Evolutionary conservation across 2,888 invertebrate genomes (phyloP).

Genomic region (Pterostichus niger): DNA sequence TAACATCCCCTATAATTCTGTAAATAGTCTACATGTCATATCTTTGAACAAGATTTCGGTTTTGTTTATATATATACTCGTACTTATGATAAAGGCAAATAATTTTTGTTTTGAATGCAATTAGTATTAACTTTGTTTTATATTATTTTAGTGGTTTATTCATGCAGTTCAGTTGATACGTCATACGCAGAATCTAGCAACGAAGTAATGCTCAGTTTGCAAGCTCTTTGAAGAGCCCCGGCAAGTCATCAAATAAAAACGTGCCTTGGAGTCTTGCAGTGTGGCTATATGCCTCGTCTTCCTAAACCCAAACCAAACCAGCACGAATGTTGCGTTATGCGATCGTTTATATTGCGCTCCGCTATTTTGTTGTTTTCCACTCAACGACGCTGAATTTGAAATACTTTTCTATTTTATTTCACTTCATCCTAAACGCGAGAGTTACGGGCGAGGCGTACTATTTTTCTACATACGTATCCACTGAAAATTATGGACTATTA

Average conservation of each 20-base stretch:
- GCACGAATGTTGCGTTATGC: background rate
- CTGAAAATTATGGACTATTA: too few species aligned
- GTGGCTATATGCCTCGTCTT: background rate
- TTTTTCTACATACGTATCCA: background rate
- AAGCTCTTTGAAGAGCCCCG: constrained; percentile 5
- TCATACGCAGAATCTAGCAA: background rate
- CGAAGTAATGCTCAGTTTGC: background rate
- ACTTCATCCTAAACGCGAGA: too few species aligned
- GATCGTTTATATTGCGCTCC: too few species aligned
- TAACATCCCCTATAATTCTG: too few species aligned
- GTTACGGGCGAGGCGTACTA: too few species aligned
- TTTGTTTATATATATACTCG: background rate
- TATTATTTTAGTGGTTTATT: background rate
- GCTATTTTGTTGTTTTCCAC: too few species aligned
- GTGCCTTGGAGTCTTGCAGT: background rate
- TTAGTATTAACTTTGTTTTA: background rate
- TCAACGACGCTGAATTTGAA: too few species aligned
- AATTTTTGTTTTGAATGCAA: too few species aligned
- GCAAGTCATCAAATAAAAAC: constrained; percentile 14
- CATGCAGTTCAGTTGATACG: background rate
- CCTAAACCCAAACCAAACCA: background rate
- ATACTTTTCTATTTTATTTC: too few species aligned
- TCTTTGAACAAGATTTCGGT: too few species aligned
- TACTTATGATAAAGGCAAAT: background rate
- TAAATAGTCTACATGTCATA: too few species aligned